Conservation (phyloP, 1,140 invertebrate genomes). For the Atta colombica region DNA sequence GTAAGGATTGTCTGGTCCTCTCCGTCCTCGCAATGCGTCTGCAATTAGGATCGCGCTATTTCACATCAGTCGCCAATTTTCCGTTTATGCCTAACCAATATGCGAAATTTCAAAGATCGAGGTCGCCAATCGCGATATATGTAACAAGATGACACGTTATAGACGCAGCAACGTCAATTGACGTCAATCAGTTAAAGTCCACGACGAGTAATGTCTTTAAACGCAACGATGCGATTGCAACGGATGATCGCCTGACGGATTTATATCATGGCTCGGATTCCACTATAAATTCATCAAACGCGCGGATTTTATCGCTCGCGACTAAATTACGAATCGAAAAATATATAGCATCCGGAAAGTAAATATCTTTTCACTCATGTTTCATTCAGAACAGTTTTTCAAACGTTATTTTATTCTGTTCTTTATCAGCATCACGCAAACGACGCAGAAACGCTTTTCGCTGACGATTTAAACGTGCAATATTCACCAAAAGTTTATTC, state of each 20-base stretch:
- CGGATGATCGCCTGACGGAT: not conserved
- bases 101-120: constrained; percentile 54
- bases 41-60: constrained; percentile 67
- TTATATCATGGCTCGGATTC: constrained; percentile 6
- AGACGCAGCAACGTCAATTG: constrained; percentile 75
- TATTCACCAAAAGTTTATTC: not conserved
- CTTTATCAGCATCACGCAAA: not conserved
- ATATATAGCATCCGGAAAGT: not conserved
- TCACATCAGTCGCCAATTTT: not conserved
- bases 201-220: constrained; percentile 75
- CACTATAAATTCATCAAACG: constrained; percentile 42
- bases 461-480: not conserved
- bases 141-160: constrained; percentile 22
- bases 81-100: not conserved
- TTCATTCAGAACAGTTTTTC: not conserved
- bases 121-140: not conserved
- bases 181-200: constrained; percentile 76
- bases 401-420: constrained; percentile 12
- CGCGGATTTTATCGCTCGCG: not conserved
- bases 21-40: constrained; percentile 84
- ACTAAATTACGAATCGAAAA: not conserved
- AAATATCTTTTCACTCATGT: not conserved
- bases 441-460: not conserved
- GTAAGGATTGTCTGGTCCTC: constrained; percentile 84
- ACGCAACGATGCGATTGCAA: constrained; percentile 57